Evolutionary conservation across 2,888 invertebrate species (phyloP), one percentile per base, ranked within the genome.

Genomic region (Mylabris sibirica): DNA sequence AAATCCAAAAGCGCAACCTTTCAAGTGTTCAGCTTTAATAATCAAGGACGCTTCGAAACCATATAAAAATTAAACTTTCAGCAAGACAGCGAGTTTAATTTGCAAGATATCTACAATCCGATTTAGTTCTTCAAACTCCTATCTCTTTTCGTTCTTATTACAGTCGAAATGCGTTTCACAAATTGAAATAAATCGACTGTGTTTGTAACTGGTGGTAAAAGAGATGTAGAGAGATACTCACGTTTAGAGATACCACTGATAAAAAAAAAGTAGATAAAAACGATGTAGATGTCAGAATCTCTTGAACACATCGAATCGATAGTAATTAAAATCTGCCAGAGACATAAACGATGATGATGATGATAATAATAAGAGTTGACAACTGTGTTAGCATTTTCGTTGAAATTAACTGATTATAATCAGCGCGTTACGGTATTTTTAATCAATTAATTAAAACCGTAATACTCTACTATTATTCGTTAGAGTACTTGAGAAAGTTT

Each of bases 131-230:
- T 68, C 66, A 65, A 30, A 30, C 17, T 41, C 3, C n/a, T 44
- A 8, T 53, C 20, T 22, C 8, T 22, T 14, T 14, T 24, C 24
- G 3, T 24, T 53, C 9, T 2, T 22, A 38, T 35, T 24, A 41
- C 38, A 24, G 68, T 67, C 63, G 64, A 74, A 71, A 70, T 71
- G 67, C 70, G 69, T 66, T 67, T 64, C 26, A 53, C 72, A 73
- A 74, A 74, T 74, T 74, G 72, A 74, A 73, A 75, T 73, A 73
- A 75, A 75, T 75, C 72, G 72, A 72, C 66, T 64, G 71, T 71
- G 65, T 60, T 64, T 69, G 24, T 24, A 22, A 57, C 3, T 14
- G 49, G n/a, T 44, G 30, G 30, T 2, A 30, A 30, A 8, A 30
- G 30, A 30, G 30, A 30, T 6, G 44, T 4, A 49, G 20, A 49